Percentiles rank a stretch among this genome's conserved stretches.
Conservation (phyloP, 2,888 invertebrate genomes). For the Nemoura dubitans region DNA sequence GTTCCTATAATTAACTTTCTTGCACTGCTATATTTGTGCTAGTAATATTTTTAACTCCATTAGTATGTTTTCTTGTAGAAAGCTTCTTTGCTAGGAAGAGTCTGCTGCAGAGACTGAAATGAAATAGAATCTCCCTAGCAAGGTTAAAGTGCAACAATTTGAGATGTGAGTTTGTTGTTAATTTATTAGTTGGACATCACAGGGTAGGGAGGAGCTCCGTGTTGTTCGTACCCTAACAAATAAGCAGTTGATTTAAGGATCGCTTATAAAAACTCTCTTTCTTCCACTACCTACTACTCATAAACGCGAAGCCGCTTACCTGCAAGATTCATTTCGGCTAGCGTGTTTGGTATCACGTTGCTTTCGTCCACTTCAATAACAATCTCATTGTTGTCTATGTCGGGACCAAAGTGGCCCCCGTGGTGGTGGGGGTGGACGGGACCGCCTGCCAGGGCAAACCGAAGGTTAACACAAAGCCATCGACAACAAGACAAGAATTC, state of each 20-base stretch:
- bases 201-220: neutral
- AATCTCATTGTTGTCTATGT: constrained; percentile 65
- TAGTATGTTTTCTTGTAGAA: too few species aligned
- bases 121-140: neutral
- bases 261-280: neutral
- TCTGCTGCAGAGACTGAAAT: too few species aligned
- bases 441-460: constrained; percentile 52
- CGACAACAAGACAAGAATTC: constrained; percentile 30
- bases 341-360: constrained; percentile 68
- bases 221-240: constrained; percentile 26
- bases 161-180: neutral
- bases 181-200: neutral
- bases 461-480: constrained; percentile 49
- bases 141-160: neutral
- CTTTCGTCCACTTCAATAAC: constrained; percentile 72
- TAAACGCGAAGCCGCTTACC: constrained; percentile 51
- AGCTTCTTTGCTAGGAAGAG: too few species aligned
- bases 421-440: constrained; percentile 54
- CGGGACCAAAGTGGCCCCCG: constrained; percentile 56
- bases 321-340: constrained; percentile 60
- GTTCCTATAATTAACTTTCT: neutral
- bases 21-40: too few species aligned
- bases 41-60: too few species aligned
- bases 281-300: neutral
- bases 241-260: neutral